Evolutionary conservation across 1,140 invertebrate genomes (phyloP), one percentile per base, ranked within the genome.

Genomic region (Elysia chlorotica): DNA sequence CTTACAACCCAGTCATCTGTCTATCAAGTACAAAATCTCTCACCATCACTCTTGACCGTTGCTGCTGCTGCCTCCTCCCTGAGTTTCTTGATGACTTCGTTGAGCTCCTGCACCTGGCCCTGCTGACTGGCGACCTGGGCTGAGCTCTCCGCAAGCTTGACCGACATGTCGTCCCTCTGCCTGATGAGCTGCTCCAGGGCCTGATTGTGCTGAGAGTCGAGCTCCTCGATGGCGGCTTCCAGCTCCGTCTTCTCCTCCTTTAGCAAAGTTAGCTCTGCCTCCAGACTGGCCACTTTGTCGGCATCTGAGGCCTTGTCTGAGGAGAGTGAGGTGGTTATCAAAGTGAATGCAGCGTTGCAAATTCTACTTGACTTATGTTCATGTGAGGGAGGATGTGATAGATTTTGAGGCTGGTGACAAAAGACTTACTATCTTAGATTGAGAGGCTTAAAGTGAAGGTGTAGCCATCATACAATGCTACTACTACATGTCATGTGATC

Each of bases 131-230:
- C 83, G 62, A 82, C 85, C 54, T 80, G 72, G n/a, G 73, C 41
- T 6, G 75, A 76, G 41, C 36, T 77, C 28, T 71, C 87, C 10
- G 76, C 54, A 23, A 78, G 66, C 59, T 85, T 81, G 0, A 88
- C 80, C 56, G 81, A 85, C 59, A 83, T 74, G 21, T 77, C 38
- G n/a, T 79, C 78, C 38, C 57, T 78, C 28, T 73, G 87, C 10
- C 76, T 66, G 30, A 86, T 81, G 3, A 87, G 54, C 41, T 85
- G 82, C 21, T 75, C 76, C 73, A 93, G 91, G 0, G 91, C 92
- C 74, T 89, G 83, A 74, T 92, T 89, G 81, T 94, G 92, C 82
- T 94, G 92, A 54, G 82, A 88, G 81, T 94, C 93, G 75, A 94
- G 85, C 81, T 93, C 92, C 73, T 93, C 92, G 35, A 94, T 87